Evolutionary conservation across 2,113 vertebrate genomes (phyloP).

Genomic region (Pseudopipra pipra): DNA sequence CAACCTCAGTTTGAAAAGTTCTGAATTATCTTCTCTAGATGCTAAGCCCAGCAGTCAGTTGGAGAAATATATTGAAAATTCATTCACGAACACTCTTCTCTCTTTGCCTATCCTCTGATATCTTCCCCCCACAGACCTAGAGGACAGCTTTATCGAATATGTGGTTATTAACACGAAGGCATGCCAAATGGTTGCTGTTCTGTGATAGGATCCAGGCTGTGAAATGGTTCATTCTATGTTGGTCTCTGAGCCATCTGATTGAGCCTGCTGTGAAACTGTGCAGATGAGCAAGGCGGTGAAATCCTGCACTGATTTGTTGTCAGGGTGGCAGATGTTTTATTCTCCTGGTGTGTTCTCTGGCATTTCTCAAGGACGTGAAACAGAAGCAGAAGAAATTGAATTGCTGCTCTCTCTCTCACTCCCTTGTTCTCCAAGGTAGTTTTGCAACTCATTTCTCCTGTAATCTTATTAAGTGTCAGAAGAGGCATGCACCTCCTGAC

Average conservation of each 20-base stretch:
- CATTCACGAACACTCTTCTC: neutral
- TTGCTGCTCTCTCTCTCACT: neutral
- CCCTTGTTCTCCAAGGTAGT: neutral
- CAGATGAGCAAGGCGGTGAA: neutral
- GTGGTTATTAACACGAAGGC: neutral
- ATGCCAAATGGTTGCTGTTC: neutral
- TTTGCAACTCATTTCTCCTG: neutral
- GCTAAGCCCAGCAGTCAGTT: neutral
- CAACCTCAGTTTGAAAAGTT: neutral
- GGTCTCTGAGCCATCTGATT: neutral
- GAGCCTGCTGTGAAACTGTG: neutral
- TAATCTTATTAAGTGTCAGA: neutral
- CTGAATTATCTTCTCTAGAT: neutral
- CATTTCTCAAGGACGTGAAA: slow-evolving; percentile 4
- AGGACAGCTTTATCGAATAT: neutral
- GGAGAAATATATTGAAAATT: neutral
- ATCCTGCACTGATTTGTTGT: neutral
- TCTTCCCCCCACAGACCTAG: neutral
- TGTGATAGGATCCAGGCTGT: neutral
- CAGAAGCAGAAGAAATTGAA: slow-evolving; percentile 9
- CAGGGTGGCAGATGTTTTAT: slow-evolving; percentile 48
- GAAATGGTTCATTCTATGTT: neutral
- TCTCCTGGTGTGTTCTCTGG: neutral
- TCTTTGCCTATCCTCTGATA: neutral
- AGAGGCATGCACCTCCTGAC: neutral